Evolutionary conservation across 2,888 invertebrate genomes (phyloP).

Genomic region (Colostygia pectinataria): DNA sequence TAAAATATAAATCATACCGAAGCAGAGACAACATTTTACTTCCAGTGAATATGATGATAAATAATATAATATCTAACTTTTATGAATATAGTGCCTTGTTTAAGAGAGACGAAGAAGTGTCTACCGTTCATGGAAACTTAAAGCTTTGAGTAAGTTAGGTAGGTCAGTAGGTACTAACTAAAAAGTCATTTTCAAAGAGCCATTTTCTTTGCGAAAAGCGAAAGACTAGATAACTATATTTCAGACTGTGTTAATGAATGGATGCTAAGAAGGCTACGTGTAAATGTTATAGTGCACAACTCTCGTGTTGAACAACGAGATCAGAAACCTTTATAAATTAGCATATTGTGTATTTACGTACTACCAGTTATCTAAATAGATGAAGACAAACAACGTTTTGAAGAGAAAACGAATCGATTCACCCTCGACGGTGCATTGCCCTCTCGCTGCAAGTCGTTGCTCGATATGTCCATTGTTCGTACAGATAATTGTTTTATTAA

Average conservation of each 20-base stretch:
- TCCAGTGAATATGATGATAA: conserved; percentile 43
- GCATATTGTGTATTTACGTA: conserved; percentile 48
- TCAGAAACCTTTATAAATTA: conserved; percentile 48
- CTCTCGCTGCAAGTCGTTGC: conserved; percentile 48
- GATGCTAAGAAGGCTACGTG: no score
- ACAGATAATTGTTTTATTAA: conserved; percentile 52
- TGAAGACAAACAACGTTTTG: conserved; percentile 56
- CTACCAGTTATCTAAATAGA: conserved; percentile 35
- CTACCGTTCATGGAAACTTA: conserved; percentile 13
- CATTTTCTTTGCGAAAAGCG: no score
- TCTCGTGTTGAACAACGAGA: conserved; percentile 30
- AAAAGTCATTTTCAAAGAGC: no score
- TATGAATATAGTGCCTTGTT: conserved; percentile 8
- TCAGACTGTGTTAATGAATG: no score
- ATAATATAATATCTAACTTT: conserved; percentile 32
- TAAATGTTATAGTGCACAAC: no score
- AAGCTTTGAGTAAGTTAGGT: neutral
- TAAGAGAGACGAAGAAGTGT: conserved; percentile 18
- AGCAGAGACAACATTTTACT: conserved; percentile 40
- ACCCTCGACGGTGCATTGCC: conserved; percentile 58
- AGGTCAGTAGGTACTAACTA: neutral
- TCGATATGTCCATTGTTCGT: conserved; percentile 42
- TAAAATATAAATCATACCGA: conserved; percentile 38
- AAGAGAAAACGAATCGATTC: conserved; percentile 56
- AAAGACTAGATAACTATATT: no score